Evolutionary conservation across 2,888 invertebrate genomes (phyloP), one percentile per base, ranked within the genome.

Genomic region (Gastracanthus pulcherrimus): DNA sequence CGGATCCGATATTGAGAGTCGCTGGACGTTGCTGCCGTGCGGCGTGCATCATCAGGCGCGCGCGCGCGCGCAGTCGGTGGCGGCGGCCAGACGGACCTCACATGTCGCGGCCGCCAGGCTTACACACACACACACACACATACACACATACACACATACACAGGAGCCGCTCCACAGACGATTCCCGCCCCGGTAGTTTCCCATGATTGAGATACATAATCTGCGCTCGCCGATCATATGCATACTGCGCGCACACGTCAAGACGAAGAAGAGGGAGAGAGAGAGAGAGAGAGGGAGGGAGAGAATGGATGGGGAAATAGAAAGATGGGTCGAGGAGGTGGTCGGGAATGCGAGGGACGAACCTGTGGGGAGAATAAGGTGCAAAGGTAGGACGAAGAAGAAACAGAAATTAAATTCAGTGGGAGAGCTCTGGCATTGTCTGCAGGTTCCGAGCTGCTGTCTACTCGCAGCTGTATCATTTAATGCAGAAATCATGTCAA

Each of bases 131-230:
- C 34, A n/a, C 5, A 34, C 55, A 45, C n/a, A 45, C 23, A 11
- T 34, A n/a, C 19, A 31, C 16, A 5, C 16, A n/a, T 55, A 23
- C 19, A 55, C 23, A n/a, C 19, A 58, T 58, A 29, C 13, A 19
- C 9, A 6, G 13, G 19, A 58, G 58, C 16, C 9, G n/a, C n/a
- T n/a, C n/a, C n/a, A n/a, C n/a, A n/a, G 64, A 58, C 69, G 76
- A 23, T 55, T 60, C 26, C 72, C 78, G 71, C 71, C 64, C 71
- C 51, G 64, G 78, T 67, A 55, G 74, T 51, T 75, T 80, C 80
- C 74, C 80, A 69, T 80, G 74, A 80, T 80, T 80, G 74, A 80
- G 80, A 80, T 80, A 51, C 80, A 69, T 36, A 67, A 80, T 80
- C 80, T 80, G 31, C n/a, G 13, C 62, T 60, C 71, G 36, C 36